Base-by-base conservation (phyloP, 2,113 vertebrate genomes). In the Mesoclemmys tuberculata region DNA sequence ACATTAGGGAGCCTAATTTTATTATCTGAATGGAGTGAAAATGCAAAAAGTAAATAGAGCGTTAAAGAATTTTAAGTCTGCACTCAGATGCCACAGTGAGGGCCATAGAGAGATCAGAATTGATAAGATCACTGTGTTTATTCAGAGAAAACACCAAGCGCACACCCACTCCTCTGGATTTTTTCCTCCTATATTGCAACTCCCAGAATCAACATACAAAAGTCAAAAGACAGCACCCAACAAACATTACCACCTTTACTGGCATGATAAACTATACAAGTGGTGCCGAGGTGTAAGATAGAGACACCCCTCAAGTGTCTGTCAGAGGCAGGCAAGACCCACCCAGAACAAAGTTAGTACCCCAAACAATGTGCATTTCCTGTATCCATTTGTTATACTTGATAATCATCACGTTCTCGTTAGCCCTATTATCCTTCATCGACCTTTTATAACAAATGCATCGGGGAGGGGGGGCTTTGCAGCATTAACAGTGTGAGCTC, bases 41-140 rank as follows among this genome's bases (percentile, higher is more conserved):
- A 16, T 3, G 19, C 55, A 8, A 41, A 77, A 21, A 75, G 38
- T 13, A 13, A 68, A 68, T 16, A 68, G 13, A 52, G 64, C 18
- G 2, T 9, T 27, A 27, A 49, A 16, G 81, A 77, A 54, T 0
- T 1, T 10, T 21, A 52, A 41, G 46, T 18, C 29, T 1, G 1
- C 77, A 88, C 44, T 22, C 46, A 0, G 0, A 38, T 1, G 2
- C 6, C 41, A 41, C 8, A 3, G 44, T 75, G 41, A 0, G 0
- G 26, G 44, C 82, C 18, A 4, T 16, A 68, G 61, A n/a, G 61
- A 82, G 49, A 49, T 58, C 79, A 55, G 74, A 74, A 3, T 11
- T 27, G 80, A 3, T 14, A 27, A 75, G 51, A 44, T 10, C 48
- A 38, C 8, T 27, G 31, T 22, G 5, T 6, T 79, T 52, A 1